Percentiles rank a stretch among this genome's conserved stretches.
Conservation (phyloP, 2,888 invertebrate genomes). For the Acanthosepion lycidas region DNA sequence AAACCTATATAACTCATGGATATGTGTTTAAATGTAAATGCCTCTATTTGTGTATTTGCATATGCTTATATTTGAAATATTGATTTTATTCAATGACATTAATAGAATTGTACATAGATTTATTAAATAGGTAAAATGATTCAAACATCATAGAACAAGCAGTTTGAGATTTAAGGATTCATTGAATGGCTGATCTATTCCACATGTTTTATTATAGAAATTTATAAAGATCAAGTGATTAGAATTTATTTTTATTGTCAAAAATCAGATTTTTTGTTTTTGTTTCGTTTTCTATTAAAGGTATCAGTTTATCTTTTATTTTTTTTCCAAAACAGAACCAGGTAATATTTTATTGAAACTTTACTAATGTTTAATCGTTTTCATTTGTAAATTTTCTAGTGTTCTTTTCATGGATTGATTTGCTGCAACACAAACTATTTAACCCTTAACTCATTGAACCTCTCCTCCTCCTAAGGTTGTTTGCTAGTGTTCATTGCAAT, state of each 20-base stretch:
- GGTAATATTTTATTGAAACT: background rate
- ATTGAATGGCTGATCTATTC: background rate
- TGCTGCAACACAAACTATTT: background rate
- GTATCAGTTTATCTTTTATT: background rate
- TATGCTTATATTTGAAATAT: background rate
- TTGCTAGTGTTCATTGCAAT: no score
- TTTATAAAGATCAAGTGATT: background rate
- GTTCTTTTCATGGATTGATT: background rate
- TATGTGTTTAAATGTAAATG: slow-evolving; percentile 33
- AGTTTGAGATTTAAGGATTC: background rate
- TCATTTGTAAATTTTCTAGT: background rate
- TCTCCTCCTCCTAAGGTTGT: background rate
- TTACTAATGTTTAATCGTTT: background rate
- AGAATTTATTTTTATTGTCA: background rate
- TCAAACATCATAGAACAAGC: background rate
- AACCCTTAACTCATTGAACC: background rate
- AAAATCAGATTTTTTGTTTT: background rate
- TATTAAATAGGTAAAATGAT: background rate
- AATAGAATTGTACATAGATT: background rate
- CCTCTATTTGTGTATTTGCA: background rate
- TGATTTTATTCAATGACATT: background rate
- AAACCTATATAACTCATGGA: background rate
- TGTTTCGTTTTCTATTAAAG: background rate
- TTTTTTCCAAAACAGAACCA: background rate
- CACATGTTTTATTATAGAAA: background rate